Evolutionary conservation across 2,797 vertebrate genomes (phyloP), one percentile per base, ranked within the genome.

Genomic region (Rhabdomys pumilio): DNA sequence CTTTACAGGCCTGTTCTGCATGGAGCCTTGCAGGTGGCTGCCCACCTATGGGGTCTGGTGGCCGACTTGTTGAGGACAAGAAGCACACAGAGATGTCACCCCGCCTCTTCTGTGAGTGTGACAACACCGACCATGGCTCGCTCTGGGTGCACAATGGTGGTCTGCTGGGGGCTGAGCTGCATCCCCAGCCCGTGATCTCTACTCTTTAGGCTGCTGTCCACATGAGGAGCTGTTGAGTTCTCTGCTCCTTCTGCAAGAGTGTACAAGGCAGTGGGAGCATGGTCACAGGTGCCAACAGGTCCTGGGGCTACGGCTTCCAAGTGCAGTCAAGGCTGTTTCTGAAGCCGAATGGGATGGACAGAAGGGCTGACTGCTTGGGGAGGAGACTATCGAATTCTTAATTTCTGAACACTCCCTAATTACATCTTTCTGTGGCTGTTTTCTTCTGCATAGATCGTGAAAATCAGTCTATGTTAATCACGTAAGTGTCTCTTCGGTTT

Each of bases 381-480:
- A 85, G 82, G 88, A 73, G 31, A 50, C 76, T 81, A 63, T 81
- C 44, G 75, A 90, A 93, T 34, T 76, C 75, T 88, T 88, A 65
- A 24, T 94, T 91, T 95, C 91, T 93, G 75, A 96, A 72, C 47
- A n/a, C 72, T 94, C 86, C 55, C 94, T 97, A 96, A 97, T 96
- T 75, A 63, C 15, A 38, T 47, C 81, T 92, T 93, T 85, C 8
- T 50, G 24, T 41, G 67, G 31, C 90, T 96, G 75, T 82, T 89
- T 96, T 86, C 87, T 61, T 92, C 67, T 92, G 50, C 26, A 41
- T 97, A 99, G 98, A 99, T 88, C 95, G 98, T n/a, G 98, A 99
- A 97, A 99, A 99, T 98, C 98, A 99, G 98, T 99, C 98, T 26
- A 98, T 98, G 98, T 98, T 99, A 97, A 99, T 99, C 98, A 99